Evolutionary conservation across 1,140 invertebrate genomes (phyloP).

Genomic region (Calosoma granatense): DNA sequence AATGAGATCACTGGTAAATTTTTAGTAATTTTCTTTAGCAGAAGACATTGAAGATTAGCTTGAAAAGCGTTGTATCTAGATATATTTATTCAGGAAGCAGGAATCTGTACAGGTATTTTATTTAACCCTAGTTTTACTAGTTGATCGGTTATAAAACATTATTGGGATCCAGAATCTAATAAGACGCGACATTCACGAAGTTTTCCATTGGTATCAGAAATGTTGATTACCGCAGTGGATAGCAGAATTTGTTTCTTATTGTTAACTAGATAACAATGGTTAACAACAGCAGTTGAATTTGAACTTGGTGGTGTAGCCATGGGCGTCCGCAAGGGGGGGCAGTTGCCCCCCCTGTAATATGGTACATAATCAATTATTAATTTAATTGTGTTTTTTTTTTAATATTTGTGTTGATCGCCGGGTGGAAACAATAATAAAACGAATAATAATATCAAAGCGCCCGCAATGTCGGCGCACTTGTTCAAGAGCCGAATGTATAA

Average conservation of each 20-base stretch:
- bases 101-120: constrained; percentile 8
- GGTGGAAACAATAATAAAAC: too few relatives aligned
- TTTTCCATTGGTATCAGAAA: constrained; percentile 10
- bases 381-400: too few relatives aligned
- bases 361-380: too few relatives aligned
- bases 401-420: too few relatives aligned
- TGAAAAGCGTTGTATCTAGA: background rate
- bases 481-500: too few relatives aligned
- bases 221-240: constrained; percentile 10
- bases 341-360: too few relatives aligned
- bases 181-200: constrained; percentile 7
- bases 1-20: background rate
- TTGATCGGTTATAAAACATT: constrained; percentile 13
- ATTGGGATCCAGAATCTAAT: constrained; percentile 13
- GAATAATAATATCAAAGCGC: too few relatives aligned
- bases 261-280: background rate
- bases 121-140: constrained; percentile 13
- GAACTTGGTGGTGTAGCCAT: background rate
- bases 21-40: background rate
- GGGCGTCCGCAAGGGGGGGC: too few relatives aligned
- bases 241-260: background rate
- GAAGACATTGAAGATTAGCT: constrained; percentile 1
- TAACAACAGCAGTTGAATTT: background rate
- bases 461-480: too few relatives aligned
- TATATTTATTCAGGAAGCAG: background rate